Evolutionary conservation across 2,888 invertebrate species (phyloP), one percentile per base, ranked within the genome.

Genomic region (Troides oblongomaculatus): DNA sequence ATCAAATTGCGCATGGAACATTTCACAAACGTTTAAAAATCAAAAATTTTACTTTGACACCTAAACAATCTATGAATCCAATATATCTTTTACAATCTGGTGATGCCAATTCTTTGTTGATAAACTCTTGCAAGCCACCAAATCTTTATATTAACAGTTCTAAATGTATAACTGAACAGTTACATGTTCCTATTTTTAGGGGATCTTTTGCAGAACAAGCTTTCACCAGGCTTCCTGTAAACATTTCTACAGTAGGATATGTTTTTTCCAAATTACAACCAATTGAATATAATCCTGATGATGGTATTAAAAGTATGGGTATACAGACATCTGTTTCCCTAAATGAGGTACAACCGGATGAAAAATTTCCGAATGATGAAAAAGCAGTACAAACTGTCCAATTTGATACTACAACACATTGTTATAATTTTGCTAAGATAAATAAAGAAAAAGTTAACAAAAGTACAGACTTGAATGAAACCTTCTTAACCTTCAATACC

Each of bases 201-300:
- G 82, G 82, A 64, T 71, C 81, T 21, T 75, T 77, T 62, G 73
- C 84, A 30, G 78, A 86, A 73, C 86, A 81, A 80, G 79, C 73
- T 57, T 83, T 84, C 50, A 57, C 80, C 17, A 78, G 78, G 30
- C 78, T 88, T 64, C 89, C 91, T 12, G 74, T 84, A 76, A 86
- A 88, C 75, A 80, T 89, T 66, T 75, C 89, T 36, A 88, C 90
- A 0, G 83, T 90, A 21, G 88, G 86, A 7, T 91, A 87, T 72
- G 80, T 84, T 68, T 83, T 88, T 68, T 81, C 74, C 61, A 69
- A 64, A n/a, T 69, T 64, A 65, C 50, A 66, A 18, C 43, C 71
- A 46, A 66, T 62, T 25, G 73, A 71, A 56, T 69, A 70, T 69
- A 68, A 63, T 72, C 78, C 59, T 71, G 75, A 7, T 66, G 66